Base-by-base conservation (phyloP, 2,113 vertebrate species). In the Brachionichthys hirsutus region DNA sequence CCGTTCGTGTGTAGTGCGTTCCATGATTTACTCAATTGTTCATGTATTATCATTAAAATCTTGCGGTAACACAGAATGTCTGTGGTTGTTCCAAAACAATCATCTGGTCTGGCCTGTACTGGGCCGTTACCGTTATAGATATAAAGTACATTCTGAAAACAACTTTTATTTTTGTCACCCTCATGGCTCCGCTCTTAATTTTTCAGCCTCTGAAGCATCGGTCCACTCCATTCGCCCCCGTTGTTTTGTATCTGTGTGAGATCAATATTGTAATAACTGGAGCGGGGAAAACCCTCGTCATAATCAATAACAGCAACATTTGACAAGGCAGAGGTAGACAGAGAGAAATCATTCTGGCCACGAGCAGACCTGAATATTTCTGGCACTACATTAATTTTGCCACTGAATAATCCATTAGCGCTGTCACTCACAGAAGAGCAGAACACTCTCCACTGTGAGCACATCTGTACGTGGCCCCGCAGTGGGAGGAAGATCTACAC, bases 201-300 rank as follows among this genome's bases (percentile, higher is more conserved):
- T 65, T 53, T 44, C 41, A 47, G 41, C 69, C 56, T 67, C 55
- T 3, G 12, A 68, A 81, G 69, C 65, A 63, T 63, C 62, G 36
- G 19, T 44, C 51, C 36, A 70, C 55, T 67, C 56, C 52, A 16
- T 66, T 65, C 48, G 2, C 48, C 49, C 49, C 59, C 24, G 54
- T 57, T 80, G 73, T 51, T 77, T 48, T 73, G 65, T 66, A 77
- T 78, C 80, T 79, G 69, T 76, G 41, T 61, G 30, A 48, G 78
- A 85, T 90, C 86, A 78, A 87, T 91, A 90, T 84, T 89, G 83
- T 86, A 90, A 85, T 87, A 89, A 84, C 72, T 74, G 60, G 73
- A 81, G 83, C 87, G 78, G 74, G 85, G 81, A 74, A 66, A 62
- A 84, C 73, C 73, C 79, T 83, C 81, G 85, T 88, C 80, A 68